These are phyloP conservation scores for Grantiella picta DNA, from an alignment of 2,113 vertebrate genomes.

Conservation along the genomic window DNA sequence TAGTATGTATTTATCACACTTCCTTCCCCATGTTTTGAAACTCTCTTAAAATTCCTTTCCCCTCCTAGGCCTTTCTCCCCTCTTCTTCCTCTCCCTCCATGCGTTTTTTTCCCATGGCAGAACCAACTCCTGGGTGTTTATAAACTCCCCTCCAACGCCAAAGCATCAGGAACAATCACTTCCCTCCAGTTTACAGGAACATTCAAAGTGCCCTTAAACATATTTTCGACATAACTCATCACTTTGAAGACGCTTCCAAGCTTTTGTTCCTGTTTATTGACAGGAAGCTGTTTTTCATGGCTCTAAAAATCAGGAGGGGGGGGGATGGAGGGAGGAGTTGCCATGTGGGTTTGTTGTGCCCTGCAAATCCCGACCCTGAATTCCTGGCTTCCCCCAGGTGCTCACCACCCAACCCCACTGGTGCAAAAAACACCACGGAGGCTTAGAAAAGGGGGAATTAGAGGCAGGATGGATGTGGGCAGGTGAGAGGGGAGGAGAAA, in stretches of 20 bases:
- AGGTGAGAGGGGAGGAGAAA: neutral
- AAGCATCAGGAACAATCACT: slow-evolving; percentile 2
- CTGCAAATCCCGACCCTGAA: neutral
- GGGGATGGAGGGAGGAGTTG: neutral
- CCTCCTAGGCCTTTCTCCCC: neutral
- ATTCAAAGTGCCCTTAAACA: slow-evolving; percentile 57
- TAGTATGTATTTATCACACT: no score
- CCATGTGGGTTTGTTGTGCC: slow-evolving; percentile 26
- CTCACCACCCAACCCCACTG: neutral
- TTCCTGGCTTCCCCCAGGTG: neutral
- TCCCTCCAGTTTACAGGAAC: slow-evolving; percentile 57
- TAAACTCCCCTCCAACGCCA: slow-evolving; percentile 36
- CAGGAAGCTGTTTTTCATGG: slow-evolving; percentile 76
- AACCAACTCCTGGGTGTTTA: slow-evolving; percentile 48
- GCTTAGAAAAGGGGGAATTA: neutral
- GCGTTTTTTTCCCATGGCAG: neutral
- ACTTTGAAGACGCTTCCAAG: slow-evolving; percentile 79
- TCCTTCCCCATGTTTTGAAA: neutral
- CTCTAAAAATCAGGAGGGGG: neutral
- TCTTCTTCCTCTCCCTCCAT: neutral
- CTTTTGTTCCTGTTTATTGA: slow-evolving; percentile 77
- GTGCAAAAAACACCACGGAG: neutral
- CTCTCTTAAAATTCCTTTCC: neutral
- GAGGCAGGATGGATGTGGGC: neutral
- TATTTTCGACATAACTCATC: slow-evolving; percentile 72